Percentiles rank a stretch among this genome's conserved stretches.
These are phyloP conservation scores for Ephialtes manifestator DNA, from an alignment of 2,888 invertebrate genomes.

Conservation along the genomic window DNA sequence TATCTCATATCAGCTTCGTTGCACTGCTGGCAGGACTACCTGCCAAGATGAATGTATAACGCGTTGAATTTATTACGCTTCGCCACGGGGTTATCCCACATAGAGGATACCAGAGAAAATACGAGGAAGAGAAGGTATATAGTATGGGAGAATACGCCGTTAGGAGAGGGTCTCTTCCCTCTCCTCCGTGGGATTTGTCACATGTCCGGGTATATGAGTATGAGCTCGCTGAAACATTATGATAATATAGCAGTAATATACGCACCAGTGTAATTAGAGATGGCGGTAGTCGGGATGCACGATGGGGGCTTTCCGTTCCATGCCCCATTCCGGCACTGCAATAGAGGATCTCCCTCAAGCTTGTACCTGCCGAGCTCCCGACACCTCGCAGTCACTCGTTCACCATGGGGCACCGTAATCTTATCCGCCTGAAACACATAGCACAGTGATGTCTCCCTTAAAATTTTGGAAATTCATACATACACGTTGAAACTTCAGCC, in stretches of 20 bases:
- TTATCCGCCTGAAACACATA: slow-evolving; percentile 81
- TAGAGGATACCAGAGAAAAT: slow-evolving; percentile 37
- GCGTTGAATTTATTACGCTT: slow-evolving; percentile 64
- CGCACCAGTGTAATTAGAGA: slow-evolving; percentile 94
- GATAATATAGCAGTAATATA: slow-evolving; percentile 69
- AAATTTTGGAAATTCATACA: slow-evolving; percentile 4
- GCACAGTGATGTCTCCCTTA: slow-evolving; percentile 30
- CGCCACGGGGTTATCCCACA: slow-evolving; percentile 46
- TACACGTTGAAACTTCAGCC: neutral
- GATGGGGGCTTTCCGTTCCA: slow-evolving; percentile 93
- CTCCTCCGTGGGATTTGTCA: slow-evolving; percentile 68
- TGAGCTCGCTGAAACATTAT: slow-evolving; percentile 66
- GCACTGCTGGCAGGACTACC: slow-evolving; percentile 25
- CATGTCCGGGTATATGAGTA: slow-evolving; percentile 45
- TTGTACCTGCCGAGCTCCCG: slow-evolving; percentile 94
- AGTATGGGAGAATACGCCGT: neutral
- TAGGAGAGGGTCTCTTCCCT: too few relatives aligned
- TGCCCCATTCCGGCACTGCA: slow-evolving; percentile 93
- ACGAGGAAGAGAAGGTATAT: slow-evolving; percentile 42
- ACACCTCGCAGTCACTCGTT: slow-evolving; percentile 92
- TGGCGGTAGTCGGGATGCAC: slow-evolving; percentile 94
- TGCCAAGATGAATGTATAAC: slow-evolving; percentile 60
- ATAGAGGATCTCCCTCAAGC: slow-evolving; percentile 91
- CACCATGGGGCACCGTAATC: slow-evolving; percentile 90
- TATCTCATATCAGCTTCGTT: slow-evolving; percentile 56